phyloP scores from a whole-genome alignment of 2,113 vertebrate species.

The Gambusia holbrooki region DNA sequence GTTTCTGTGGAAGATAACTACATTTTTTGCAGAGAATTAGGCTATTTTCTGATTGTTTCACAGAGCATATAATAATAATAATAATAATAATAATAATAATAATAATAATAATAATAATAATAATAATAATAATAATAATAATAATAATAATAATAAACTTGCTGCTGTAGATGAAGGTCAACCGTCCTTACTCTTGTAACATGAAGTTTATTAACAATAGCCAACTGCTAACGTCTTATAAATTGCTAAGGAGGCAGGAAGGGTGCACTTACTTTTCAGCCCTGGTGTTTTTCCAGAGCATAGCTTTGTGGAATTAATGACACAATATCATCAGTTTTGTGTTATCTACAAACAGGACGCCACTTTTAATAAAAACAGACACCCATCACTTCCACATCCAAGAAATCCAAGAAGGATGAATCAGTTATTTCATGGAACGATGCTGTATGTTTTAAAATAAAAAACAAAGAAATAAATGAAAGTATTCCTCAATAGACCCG shows the following conservation, averaged over 20 bases:
- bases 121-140: too few species aligned
- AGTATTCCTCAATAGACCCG: not conserved
- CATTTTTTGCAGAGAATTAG: too few species aligned
- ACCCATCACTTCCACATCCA: not conserved
- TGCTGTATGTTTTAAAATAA: not conserved
- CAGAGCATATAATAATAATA: too few species aligned
- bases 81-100: too few species aligned
- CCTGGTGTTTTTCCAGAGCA: too few species aligned
- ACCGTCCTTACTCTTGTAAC: not conserved
- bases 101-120: too few species aligned
- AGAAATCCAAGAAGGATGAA: not conserved
- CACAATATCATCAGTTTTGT: not conserved
- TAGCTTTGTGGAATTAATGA: not conserved
- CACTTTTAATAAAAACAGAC: not conserved
- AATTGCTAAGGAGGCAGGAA: not conserved
- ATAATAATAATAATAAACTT: too few species aligned
- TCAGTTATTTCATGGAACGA: not conserved
- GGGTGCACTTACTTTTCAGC: not conserved
- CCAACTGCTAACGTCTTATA: not conserved
- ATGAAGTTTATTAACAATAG: not conserved
- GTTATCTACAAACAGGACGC: not conserved
- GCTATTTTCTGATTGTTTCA: too few species aligned
- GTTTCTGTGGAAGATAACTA: too few species aligned
- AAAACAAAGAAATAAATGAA: not conserved
- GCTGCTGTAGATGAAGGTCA: not conserved